Conservation (phyloP, 1,140 invertebrate species). For the Cataglyphis hispanica region DNA sequence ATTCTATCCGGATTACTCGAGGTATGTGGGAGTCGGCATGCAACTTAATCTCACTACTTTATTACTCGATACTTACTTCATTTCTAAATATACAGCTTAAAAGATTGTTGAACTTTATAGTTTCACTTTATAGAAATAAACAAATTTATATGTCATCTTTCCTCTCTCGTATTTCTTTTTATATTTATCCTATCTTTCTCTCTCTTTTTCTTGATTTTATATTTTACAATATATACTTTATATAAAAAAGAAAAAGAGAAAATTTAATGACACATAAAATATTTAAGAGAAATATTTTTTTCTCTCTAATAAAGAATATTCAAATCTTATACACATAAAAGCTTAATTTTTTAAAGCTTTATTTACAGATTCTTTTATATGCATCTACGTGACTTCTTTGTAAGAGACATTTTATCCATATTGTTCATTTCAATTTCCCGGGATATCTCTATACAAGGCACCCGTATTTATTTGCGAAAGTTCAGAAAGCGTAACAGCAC, state of each 20-base stretch:
- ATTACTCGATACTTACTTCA: conserved; percentile 18
- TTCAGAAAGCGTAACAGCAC: conserved; percentile 17
- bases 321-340: no score
- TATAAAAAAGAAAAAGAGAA: no score
- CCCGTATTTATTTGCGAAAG: conserved; percentile 50
- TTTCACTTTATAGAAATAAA: neutral
- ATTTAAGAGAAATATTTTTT: no score
- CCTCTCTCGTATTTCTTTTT: neutral
- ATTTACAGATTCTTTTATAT: no score
- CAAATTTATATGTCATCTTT: neutral
- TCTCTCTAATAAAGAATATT: no score
- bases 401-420: neutral
- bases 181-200: no score
- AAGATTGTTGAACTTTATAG: neutral
- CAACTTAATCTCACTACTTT: conserved; percentile 29
- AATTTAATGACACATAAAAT: no score
- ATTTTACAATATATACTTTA: no score
- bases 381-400: neutral
- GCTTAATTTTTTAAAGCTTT: no score
- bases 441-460: neutral
- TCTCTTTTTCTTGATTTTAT: no score
- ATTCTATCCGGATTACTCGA: conserved; percentile 40
- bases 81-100: conserved; percentile 37
- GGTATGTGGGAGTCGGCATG: conserved; percentile 17
- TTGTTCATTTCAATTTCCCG: conserved; percentile 27